Base-by-base conservation (phyloP, 2,113 vertebrate genomes). In the Dunckerocampus dactyliophorus region DNA sequence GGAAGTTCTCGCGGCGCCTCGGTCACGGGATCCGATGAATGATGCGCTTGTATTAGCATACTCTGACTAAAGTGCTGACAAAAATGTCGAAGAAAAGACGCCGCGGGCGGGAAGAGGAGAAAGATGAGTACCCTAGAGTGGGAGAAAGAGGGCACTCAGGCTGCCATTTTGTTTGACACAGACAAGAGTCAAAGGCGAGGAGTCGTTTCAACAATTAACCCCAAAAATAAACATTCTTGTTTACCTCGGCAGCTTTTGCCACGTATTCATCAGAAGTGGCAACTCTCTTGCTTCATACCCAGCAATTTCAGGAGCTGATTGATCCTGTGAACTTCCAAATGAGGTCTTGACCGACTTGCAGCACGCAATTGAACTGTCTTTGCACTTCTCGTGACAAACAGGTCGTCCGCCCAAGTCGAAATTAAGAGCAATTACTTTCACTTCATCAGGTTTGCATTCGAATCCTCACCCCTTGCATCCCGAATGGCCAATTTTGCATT, bases 1-100 rank as follows among this genome's bases (percentile, higher is more conserved):
- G 72, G 74, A 87, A 80, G 63, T 84, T 88, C 75, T 80, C 78
- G 77, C 77, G 74, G 74, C 59, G 47, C 8, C 60, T 70, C 62
- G 71, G 73, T 62, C 68, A 70, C 64, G 73, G 77, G 83, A 86
- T 82, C 73, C 65, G 74, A 77, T 78, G 84, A 82, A 73, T 77
- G 80, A 83, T 79, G 71, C 28, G 16, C 60, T 68, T 52, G 49
- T 71, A 80, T 84, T 83, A 79, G 63, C 76, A 68, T 72, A 65
- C 65, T 69, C 66, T 73, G 67, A 82, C 71, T 75, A 75, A 80
- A 64, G 61, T 49, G 67, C 51, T 53, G 81, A 80, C 79, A 73
- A 76, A 66, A 69, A 42, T 6, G 66, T 65, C 34, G 74, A 74
- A 79, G 73, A 85, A 84, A 85, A 82, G 79, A 63, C 66, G 62